Conservation (phyloP, 1,140 invertebrate species). For the Anastatus disparis region DNA sequence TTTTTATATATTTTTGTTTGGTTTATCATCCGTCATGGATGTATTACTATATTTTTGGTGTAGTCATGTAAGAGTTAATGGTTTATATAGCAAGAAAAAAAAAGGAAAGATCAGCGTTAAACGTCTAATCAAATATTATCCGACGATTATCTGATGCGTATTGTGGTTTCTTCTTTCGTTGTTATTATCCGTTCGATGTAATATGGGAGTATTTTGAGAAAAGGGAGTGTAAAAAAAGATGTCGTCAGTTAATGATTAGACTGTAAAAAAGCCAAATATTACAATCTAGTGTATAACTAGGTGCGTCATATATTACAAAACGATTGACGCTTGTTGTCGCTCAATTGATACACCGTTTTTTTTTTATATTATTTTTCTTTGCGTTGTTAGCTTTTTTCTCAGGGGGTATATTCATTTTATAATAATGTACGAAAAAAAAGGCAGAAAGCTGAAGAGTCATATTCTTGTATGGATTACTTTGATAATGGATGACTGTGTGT, state of each 20-base stretch:
- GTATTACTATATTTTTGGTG: conserved; percentile 6
- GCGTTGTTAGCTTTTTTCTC: conserved; percentile 24
- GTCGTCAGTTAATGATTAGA: neutral
- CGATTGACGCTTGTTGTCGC: neutral
- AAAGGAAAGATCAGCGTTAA: conserved; percentile 2
- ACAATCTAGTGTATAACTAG: conserved; percentile 32
- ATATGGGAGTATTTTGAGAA: neutral
- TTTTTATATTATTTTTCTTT: neutral
- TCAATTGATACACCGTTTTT: conserved; percentile 12
- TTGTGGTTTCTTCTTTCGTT: conserved; percentile 17
- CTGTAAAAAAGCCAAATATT: conserved; percentile 41
- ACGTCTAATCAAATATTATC: neutral
- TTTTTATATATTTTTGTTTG: neutral
- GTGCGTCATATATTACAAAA: too few relatives aligned
- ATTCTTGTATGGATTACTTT: neutral
- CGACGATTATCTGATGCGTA: neutral
- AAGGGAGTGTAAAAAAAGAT: neutral
- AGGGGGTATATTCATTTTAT: conserved; percentile 31
- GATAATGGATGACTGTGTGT: neutral
- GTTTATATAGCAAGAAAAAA: too few relatives aligned
- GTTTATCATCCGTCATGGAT: neutral
- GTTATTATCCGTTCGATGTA: neutral
- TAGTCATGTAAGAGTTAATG: conserved; percentile 14
- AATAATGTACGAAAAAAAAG: too few relatives aligned
- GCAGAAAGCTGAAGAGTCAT: too few relatives aligned